Base-by-base conservation (phyloP, 2,797 vertebrate species). In the Cygnus olor region DNA sequence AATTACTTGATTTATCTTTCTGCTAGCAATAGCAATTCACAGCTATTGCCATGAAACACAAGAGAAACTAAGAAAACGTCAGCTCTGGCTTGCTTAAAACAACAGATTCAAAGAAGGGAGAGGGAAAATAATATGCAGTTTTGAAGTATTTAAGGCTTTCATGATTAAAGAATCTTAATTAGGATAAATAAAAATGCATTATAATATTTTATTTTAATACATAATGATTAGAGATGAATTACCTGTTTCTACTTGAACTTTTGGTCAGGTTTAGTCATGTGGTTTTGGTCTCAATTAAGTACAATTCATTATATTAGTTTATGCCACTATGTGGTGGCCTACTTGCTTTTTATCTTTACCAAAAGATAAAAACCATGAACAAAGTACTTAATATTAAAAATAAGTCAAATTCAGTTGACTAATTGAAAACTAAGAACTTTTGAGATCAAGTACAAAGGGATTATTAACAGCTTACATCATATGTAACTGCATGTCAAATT, bases 251-350 rank as follows among this genome's bases (percentile, higher is more conserved):
- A 61, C 66, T 36, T 54, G 66, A 91, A 90, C 34, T 56, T 89
- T 96, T 61, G 79, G 70, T 77, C 88, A 17, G 24, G 42, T 86
- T 95, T 84, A 85, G 66, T 80, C 53, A 65, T 28, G 77, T 54
- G 36, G 58, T 90, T 92, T 84, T 79, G 21, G 27, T 64, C 66
- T 95, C 93, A 94, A 95, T 97, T 93, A 92, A 94, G 81, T 73
- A 77, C 40, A 44, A 58, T 78, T 71, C 8, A 25, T 80, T 68
- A 61, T 56, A 38, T 86, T 94, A 76, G 54, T 79, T 95, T 89
- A 80, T 68, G 76, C 44, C 14, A 54, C 90, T 95, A 72, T 78
- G 30, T 4, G 45, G 60, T 47, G 60, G 32, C 71, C 84, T 88
- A 76, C 32, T 47, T 4, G 3, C 44, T 65, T 65, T 58, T 51